phyloP scores from a whole-genome alignment of 2,797 vertebrate species.

The Hydrolagus colliei region DNA sequence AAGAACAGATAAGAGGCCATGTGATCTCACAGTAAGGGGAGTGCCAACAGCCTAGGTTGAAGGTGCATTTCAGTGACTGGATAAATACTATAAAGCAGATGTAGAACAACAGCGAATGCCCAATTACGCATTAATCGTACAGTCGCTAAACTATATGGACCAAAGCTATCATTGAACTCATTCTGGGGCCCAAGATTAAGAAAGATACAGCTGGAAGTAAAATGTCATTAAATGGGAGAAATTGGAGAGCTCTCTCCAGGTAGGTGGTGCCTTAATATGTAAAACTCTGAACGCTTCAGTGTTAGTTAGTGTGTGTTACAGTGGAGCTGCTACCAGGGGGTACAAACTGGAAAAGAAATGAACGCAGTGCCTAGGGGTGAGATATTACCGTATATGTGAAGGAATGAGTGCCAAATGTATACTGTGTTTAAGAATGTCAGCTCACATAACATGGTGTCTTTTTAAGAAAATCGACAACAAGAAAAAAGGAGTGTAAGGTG shows the following conservation, averaged over 20 bases:
- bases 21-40: slow-evolving; percentile 55
- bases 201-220: slow-evolving; percentile 22
- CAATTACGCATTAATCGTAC: neutral
- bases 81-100: slow-evolving; percentile 43
- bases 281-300: slow-evolving; percentile 7
- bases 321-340: neutral
- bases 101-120: neutral
- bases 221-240: slow-evolving; percentile 76
- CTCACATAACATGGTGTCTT: neutral
- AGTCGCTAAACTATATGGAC: slow-evolving; percentile 1
- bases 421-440: neutral
- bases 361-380: neutral
- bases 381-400: neutral
- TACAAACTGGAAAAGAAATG: neutral
- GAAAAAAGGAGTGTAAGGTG: neutral
- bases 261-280: slow-evolving; percentile 48
- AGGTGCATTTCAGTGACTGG: slow-evolving; percentile 54
- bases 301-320: neutral
- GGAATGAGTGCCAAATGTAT: neutral
- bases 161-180: slow-evolving; percentile 35
- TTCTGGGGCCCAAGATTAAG: slow-evolving; percentile 33
- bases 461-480: neutral
- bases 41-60: slow-evolving; percentile 57
- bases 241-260: slow-evolving; percentile 89
- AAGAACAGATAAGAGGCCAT: slow-evolving; percentile 61